Percentiles rank a stretch among this genome's conserved stretches.
Conservation (phyloP, 2,797 vertebrate species). For the Enteromius unitaeniatus region DNA sequence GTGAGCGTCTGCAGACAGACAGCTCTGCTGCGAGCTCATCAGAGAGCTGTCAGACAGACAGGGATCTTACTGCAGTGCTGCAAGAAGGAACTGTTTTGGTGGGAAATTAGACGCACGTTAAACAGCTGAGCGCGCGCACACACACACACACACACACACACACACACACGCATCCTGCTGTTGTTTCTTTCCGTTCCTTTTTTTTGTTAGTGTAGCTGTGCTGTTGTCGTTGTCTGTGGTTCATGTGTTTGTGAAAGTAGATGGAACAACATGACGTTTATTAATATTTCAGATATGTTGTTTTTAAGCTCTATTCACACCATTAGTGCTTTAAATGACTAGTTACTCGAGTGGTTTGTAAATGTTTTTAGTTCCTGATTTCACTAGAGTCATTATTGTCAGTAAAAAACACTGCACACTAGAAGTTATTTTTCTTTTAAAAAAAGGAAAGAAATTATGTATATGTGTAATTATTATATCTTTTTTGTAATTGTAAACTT, state of each 20-base stretch:
- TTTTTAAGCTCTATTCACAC: neutral
- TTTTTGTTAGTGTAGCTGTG: neutral
- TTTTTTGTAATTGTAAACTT: neutral
- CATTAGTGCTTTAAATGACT: neutral
- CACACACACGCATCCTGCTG: neutral
- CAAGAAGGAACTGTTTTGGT: conserved; percentile 6
- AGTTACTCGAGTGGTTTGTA: neutral
- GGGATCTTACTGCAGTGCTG: conserved; percentile 31
- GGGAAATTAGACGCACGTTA: neutral
- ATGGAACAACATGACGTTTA: neutral
- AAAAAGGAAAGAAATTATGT: no score
- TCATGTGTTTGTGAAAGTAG: neutral
- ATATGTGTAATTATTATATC: no score
- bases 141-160: neutral
- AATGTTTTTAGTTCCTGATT: no score
- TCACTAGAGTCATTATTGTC: no score
- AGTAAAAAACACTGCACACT: no score
- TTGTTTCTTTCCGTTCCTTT: neutral
- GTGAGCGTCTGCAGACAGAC: neutral
- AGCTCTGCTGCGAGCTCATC: neutral
- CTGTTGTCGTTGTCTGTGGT: neutral
- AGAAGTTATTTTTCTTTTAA: no score
- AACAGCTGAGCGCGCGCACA: conserved; percentile 13
- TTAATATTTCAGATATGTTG: neutral
- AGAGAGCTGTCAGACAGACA: neutral